These are phyloP conservation scores for Aleiodes sp. DNA, from an alignment of 1,140 invertebrate genomes.

Conservation along the genomic window DNA sequence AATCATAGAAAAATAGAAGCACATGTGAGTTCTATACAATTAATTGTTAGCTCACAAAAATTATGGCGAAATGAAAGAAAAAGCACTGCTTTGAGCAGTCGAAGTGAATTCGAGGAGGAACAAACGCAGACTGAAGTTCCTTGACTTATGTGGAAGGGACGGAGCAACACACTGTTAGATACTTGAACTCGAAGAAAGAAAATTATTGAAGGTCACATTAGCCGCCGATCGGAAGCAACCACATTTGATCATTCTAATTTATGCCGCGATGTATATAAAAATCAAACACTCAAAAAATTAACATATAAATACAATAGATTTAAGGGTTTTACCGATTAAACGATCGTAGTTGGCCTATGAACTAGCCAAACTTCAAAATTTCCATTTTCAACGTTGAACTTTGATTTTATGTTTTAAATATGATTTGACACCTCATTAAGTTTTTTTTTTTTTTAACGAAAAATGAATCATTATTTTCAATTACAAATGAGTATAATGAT, in stretches of 20 bases:
- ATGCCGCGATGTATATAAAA: neutral
- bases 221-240: neutral
- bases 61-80: neutral
- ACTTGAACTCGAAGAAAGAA: too few relatives aligned
- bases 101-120: constrained; percentile 27
- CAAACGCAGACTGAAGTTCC: constrained; percentile 26
- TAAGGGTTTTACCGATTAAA: neutral
- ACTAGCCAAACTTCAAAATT: too few relatives aligned
- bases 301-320: neutral
- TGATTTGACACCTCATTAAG: too few relatives aligned
- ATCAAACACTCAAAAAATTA: neutral
- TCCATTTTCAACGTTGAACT: too few relatives aligned
- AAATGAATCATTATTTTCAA: too few relatives aligned
- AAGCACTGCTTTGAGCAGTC: neutral
- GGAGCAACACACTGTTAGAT: too few relatives aligned
- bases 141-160: constrained; percentile 7
- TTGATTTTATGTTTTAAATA: too few relatives aligned
- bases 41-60: neutral
- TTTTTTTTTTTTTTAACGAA: too few relatives aligned
- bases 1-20: neutral
- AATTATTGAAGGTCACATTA: constrained; percentile 19
- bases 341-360: too few relatives aligned
- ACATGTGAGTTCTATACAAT: neutral
- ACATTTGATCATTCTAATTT: constrained; percentile 2
- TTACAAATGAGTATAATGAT: too few relatives aligned